Conservation (phyloP, 92 coral and sea anemone species). For the Meandrina meandrites region DNA sequence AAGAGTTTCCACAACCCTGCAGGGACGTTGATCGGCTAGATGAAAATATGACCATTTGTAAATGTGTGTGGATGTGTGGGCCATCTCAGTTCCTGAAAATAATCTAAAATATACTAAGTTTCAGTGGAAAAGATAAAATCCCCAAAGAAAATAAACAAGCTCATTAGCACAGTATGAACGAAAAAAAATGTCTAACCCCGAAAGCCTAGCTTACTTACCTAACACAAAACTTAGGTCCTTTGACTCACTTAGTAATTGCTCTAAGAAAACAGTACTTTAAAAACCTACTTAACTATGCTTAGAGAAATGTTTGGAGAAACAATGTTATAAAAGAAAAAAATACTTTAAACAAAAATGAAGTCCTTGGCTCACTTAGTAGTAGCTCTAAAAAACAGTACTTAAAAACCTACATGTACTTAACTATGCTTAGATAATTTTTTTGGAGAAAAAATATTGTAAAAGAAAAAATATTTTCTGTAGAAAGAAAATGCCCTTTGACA, state of each 20-base stretch:
- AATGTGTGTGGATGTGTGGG: neutral
- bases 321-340: no score
- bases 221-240: neutral
- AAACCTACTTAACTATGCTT: neutral
- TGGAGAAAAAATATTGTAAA: no score
- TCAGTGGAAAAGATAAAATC: neutral
- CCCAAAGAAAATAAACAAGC: neutral
- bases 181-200: no score
- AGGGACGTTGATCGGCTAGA: neutral
- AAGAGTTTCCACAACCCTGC: slow-evolving; percentile 3
- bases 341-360: no score
- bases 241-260: no score
- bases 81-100: neutral
- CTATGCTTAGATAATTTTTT: no score
- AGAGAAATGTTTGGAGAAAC: no score
- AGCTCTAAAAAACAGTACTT: no score
- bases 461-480: no score
- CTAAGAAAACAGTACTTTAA: no score
- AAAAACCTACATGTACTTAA: no score
- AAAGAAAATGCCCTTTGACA: neutral
- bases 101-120: neutral
- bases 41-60: neutral
- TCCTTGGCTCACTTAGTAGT: no score
- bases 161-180: neutral
- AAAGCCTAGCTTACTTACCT: neutral